Conservation (phyloP, 2,888 invertebrate genomes). For the Augochlorella aurata region DNA sequence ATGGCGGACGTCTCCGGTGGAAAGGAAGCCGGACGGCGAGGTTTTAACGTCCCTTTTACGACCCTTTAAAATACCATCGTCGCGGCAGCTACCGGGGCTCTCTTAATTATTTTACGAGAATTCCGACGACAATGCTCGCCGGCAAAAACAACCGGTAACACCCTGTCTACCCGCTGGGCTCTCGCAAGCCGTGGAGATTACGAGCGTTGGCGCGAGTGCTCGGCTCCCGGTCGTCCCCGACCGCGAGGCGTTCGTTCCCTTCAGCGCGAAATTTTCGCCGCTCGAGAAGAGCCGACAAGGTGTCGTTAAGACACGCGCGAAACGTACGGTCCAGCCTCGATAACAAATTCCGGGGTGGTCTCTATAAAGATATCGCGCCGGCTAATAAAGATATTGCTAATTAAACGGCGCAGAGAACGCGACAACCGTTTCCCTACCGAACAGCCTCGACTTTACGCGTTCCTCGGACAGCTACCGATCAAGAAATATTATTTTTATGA, state of each 20-base stretch:
- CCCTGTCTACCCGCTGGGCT: constrained; percentile 72
- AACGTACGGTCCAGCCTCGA: constrained; percentile 7
- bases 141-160: constrained; percentile 79
- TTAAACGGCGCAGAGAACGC: background rate
- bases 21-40: constrained; percentile 70
- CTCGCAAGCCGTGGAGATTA: constrained; percentile 66
- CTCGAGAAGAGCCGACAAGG: background rate
- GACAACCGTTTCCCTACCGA: background rate
- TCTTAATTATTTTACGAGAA: constrained; percentile 82
- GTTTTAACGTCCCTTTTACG: constrained; percentile 81
- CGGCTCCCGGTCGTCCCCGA: constrained; percentile 9
- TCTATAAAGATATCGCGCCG: background rate
- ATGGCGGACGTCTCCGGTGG: constrained; percentile 55
- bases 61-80: constrained; percentile 79
- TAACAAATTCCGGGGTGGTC: constrained; percentile 37
- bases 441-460: background rate
- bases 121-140: constrained; percentile 79
- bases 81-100: constrained; percentile 72
- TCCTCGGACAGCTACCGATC: background rate
- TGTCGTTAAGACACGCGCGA: constrained; percentile 28
- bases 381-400: constrained; percentile 34
- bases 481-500: constrained; percentile 6
- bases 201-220: constrained; percentile 27
- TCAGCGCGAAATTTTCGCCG: constrained; percentile 16
- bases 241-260: background rate